Conservation (phyloP, 2,888 invertebrate species). For the Abscondita cerata region DNA sequence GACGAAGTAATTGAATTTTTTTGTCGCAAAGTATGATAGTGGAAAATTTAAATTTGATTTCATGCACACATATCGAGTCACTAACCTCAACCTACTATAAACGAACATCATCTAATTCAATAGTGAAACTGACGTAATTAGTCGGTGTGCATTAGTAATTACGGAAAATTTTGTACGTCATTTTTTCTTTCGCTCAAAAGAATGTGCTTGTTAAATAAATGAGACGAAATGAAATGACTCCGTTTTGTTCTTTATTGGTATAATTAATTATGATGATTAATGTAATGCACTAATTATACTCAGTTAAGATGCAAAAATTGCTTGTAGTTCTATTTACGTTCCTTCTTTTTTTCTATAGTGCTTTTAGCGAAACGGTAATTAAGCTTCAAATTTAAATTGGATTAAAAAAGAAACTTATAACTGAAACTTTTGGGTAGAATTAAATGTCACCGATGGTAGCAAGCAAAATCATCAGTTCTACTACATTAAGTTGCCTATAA, state of each 20-base stretch:
- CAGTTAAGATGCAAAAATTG: slow-evolving; percentile 20
- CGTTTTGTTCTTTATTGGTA: slow-evolving; percentile 17
- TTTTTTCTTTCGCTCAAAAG: slow-evolving; percentile 1
- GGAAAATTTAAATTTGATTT: slow-evolving; percentile 18
- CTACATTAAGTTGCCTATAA: no score
- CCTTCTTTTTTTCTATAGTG: slow-evolving; percentile 1
- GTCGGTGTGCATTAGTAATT: slow-evolving; percentile 25
- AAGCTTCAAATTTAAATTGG: no score
- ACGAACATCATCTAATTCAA: slow-evolving; percentile 23
- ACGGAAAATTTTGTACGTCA: slow-evolving; percentile 25
- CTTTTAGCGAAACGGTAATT: no score
- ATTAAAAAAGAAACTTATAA: no score
- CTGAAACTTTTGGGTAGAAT: no score
- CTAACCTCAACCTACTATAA: slow-evolving; percentile 15
- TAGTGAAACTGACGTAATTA: slow-evolving; percentile 10
- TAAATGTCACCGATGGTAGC: no score
- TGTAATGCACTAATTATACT: slow-evolving; percentile 26
- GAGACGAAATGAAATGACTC: slow-evolving; percentile 2
- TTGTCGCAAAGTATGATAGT: background rate
- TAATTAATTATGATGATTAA: slow-evolving; percentile 28
- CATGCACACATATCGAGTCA: slow-evolving; percentile 11
- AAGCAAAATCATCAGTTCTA: no score
- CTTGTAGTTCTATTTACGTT: slow-evolving; percentile 8
- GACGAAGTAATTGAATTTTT: background rate
- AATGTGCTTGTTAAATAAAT: slow-evolving; percentile 6